A percentile compares a stretch with the other conserved stretches of the same genome.
Evolutionary conservation across 1,140 invertebrate genomes (phyloP).

Genomic region (Solenopsis fugax): DNA sequence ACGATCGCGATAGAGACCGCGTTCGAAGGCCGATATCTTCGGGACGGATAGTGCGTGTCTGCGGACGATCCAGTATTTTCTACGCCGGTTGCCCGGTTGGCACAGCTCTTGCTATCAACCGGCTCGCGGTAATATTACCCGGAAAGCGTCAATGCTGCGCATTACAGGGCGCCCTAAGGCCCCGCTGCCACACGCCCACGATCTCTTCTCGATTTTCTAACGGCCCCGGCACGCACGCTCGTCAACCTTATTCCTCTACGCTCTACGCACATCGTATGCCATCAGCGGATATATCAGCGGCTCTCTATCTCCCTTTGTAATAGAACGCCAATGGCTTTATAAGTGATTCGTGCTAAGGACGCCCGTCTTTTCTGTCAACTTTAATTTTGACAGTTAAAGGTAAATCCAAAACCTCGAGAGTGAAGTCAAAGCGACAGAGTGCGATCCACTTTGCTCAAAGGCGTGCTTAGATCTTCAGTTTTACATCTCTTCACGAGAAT

Average conservation of each 20-base stretch:
- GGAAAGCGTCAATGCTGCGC: slow-evolving; percentile 79
- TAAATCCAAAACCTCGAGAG: background rate
- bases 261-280: slow-evolving; percentile 63
- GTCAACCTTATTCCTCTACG: slow-evolving; percentile 76
- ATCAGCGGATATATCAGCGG: slow-evolving; percentile 41
- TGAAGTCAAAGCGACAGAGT: no score
- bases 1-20: slow-evolving; percentile 60
- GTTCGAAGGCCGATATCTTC: slow-evolving; percentile 72
- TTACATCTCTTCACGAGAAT: background rate
- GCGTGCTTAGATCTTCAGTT: background rate
- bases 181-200: slow-evolving; percentile 76
- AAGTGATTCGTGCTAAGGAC: slow-evolving; percentile 11
- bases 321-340: slow-evolving; percentile 29
- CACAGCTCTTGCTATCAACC: slow-evolving; percentile 74
- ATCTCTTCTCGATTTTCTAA: slow-evolving; percentile 72
- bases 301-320: slow-evolving; percentile 10
- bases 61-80: slow-evolving; percentile 78
- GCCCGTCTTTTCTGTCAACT: background rate
- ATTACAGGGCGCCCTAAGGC: slow-evolving; percentile 67
- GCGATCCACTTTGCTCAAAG: background rate
- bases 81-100: slow-evolving; percentile 64
- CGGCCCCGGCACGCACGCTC: slow-evolving; percentile 57
- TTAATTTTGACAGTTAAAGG: background rate
- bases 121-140: slow-evolving; percentile 78
- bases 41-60: slow-evolving; percentile 74